These are phyloP conservation scores for Dromaius novaehollandiae DNA, from an alignment of 2,113 vertebrate genomes.

Conservation along the genomic window DNA sequence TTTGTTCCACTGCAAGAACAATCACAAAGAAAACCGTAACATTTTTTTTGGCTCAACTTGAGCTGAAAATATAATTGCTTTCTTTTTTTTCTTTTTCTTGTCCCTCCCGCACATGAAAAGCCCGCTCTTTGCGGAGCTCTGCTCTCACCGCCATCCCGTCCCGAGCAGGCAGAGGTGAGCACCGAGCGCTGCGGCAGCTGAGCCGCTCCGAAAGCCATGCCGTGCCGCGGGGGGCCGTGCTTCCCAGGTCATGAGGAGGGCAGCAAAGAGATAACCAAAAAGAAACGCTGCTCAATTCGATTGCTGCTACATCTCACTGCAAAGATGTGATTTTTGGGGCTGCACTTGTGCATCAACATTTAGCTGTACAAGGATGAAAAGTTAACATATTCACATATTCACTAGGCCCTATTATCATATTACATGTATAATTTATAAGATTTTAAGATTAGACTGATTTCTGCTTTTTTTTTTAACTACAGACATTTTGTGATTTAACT, in stretches of 20 bases:
- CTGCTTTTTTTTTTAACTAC: background rate
- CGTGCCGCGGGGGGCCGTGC: too few species aligned
- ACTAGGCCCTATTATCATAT: background rate
- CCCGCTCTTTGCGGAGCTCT: background rate
- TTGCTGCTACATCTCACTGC: background rate
- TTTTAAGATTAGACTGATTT: conserved; percentile 20
- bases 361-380: background rate
- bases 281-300: background rate
- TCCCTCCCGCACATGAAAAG: background rate
- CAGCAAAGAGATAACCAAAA: background rate
- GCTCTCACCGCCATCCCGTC: background rate
- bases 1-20: background rate
- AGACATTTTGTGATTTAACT: background rate
- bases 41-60: background rate
- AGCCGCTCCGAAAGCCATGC: accelerated
- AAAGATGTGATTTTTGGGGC: background rate
- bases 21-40: background rate
- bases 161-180: background rate
- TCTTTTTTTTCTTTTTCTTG: background rate
- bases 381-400: background rate
- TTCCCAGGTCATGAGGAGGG: background rate
- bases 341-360: background rate
- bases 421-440: conserved; percentile 26
- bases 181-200: background rate
- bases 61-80: background rate